Conservation (phyloP, 2,797 vertebrate species). For the Corythornis leucogaster region DNA sequence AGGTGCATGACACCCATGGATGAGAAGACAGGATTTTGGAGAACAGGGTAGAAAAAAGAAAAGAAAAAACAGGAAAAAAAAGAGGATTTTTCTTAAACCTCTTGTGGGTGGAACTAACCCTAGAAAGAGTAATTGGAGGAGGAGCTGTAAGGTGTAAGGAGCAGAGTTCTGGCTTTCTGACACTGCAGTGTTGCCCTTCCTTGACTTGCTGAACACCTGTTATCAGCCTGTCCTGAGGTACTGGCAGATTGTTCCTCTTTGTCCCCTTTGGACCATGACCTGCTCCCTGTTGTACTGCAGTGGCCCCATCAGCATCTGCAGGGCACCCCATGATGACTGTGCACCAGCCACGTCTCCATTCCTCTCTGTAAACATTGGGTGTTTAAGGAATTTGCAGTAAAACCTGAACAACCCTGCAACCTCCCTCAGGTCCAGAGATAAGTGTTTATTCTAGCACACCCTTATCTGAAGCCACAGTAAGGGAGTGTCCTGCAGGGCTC, state of each 20-base stretch:
- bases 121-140: neutral
- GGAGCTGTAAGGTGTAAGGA: neutral
- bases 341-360: neutral
- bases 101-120: neutral
- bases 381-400: constrained; percentile 1
- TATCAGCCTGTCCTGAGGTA: neutral
- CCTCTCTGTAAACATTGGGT: neutral
- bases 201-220: neutral
- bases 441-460: neutral
- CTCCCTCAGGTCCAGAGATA: neutral
- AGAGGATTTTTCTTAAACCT: neutral
- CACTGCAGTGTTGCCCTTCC: neutral
- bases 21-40: neutral
- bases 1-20: neutral
- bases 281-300: neutral
- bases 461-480: neutral
- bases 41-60: neutral
- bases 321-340: neutral
- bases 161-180: neutral
- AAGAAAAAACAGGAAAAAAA: neutral
- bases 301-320: rapidly evolving
- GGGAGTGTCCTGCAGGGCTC: neutral
- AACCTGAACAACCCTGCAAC: neutral
- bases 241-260: rapidly evolving
- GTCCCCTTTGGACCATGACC: neutral